Evolutionary conservation across 2,113 vertebrate genomes (phyloP), one percentile per base, ranked within the genome.

Genomic region (Rhizomys pruinosus): DNA sequence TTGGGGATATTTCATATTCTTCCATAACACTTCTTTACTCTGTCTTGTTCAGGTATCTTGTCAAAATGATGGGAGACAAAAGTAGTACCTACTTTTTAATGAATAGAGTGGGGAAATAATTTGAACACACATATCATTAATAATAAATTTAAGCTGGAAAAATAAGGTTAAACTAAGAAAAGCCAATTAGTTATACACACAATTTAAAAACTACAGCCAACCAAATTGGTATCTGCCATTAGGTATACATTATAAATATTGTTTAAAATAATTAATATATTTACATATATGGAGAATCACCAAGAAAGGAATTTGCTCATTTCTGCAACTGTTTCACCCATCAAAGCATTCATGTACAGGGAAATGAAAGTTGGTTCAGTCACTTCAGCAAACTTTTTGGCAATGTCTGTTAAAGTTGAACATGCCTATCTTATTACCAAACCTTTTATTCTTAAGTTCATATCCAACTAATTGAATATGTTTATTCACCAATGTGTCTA

Each of bases 121-220:
- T 87, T 87, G 7, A n/a, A 97, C 7, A 57, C 5, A 44, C 13
- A 87, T 73, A 78, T 72, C 10, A 59, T 25, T 86, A 84, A 68
- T 68, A 91, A 61, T 59, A 91, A 84, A 4, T 57, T 71, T 87
- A 89, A 86, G 20, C 74, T n/a, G n/a, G n/a, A n/a, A n/a, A n/a
- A n/a, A n/a, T n/a, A n/a, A n/a, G n/a, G 47, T 52, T 52, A 52
- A 52, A 7, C 47, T 52, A 52, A 79, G 91, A 27, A 66, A 92
- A 88, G 87, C 39, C 44, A 91, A 73, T 82, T 25, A 42, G 7
- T 87, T 11, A 3, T 71, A 79, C 55, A 7, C 89, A 94, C 44
- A 59, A 1, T n/a, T 95, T 73, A 95, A 32, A 95, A 32, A 66
- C 9, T 87, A 92, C 52, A 94, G 79, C 3, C 39, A 66, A 61